Conservation (phyloP, 2,888 invertebrate genomes). For the Machimus atricapillus region DNA sequence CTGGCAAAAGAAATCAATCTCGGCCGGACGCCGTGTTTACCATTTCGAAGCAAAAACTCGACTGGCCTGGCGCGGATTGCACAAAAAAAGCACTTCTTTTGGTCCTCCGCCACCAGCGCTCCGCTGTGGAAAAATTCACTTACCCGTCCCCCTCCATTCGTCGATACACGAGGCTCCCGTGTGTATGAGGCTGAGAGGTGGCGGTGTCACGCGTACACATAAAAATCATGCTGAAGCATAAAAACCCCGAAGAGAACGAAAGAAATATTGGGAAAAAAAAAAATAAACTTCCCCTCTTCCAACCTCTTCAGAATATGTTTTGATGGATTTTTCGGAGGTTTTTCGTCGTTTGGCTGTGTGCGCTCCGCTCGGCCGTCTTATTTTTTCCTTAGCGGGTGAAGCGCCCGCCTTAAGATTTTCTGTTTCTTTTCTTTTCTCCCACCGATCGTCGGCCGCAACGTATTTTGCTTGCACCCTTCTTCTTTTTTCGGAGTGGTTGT, state of each 20-base stretch:
- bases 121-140: background rate
- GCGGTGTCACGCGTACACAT: background rate
- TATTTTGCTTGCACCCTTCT: background rate
- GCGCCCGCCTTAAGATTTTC: background rate
- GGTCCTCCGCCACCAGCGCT: slow-evolving; percentile 9
- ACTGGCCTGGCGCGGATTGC: slow-evolving; percentile 55
- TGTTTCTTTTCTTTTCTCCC: background rate
- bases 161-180: background rate
- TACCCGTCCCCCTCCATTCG: background rate
- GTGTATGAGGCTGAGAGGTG: background rate
- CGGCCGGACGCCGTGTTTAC: slow-evolving; percentile 51
- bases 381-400: background rate
- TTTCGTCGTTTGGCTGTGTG: background rate
- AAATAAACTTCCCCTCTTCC: background rate
- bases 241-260: background rate
- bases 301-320: background rate
- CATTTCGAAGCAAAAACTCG: slow-evolving; percentile 60
- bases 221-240: background rate
- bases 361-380: background rate
- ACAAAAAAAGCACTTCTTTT: slow-evolving; percentile 53
- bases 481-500: background rate
- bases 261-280: background rate
- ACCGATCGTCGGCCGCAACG: background rate
- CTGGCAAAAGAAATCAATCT: background rate
- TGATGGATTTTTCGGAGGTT: background rate